Evolutionary conservation across 2,113 vertebrate species (phyloP), one percentile per base, ranked within the genome.

Genomic region (Condylura cristata): DNA sequence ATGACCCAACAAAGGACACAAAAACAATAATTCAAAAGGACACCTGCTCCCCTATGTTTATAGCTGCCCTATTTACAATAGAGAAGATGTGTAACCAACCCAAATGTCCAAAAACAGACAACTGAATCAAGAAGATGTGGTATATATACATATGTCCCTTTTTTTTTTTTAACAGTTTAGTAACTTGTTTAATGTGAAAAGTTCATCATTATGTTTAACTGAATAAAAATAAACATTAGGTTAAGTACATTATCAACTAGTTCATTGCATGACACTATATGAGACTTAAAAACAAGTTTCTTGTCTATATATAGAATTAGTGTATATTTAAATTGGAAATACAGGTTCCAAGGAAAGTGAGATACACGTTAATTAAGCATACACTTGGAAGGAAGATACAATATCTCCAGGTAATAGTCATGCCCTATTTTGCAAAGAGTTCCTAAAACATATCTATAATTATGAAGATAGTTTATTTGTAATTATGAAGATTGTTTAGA

Each of bases 211-310:
- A 74, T 86, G n/a, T 74, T 91, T 86, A 91, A 76, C 61, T 58
- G 32, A 88, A 70, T 75, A 60, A 91, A 92, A 91, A n/a, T 72
- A 94, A n/a, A 11, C 53, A 85, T 84, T 86, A 56, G 22, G 83
- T 88, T 87, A 90, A 84, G 39, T 84, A 85, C 60, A 53, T 16
- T 60, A 74, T 61, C 34, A 88, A 88, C 61, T 48, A 76, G 30
- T 76, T 94, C 9, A 90, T 72, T 89, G 88, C 1, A 85, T 51
- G 28, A 83, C 14, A 75, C 87, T n/a, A n/a, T n/a, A n/a, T n/a
- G n/a, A n/a, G n/a, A n/a, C n/a, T 41, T 92, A 89, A 92, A 86
- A 89, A 91, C n/a, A 94, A 90, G 2, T 71, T 89, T 13, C n/a
- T 86, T 61, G 53, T 51, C 63, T 90, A 89, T 88, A 74, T 1